Conservation (phyloP, 2,797 vertebrate genomes). For the Oreortyx pictus region DNA sequence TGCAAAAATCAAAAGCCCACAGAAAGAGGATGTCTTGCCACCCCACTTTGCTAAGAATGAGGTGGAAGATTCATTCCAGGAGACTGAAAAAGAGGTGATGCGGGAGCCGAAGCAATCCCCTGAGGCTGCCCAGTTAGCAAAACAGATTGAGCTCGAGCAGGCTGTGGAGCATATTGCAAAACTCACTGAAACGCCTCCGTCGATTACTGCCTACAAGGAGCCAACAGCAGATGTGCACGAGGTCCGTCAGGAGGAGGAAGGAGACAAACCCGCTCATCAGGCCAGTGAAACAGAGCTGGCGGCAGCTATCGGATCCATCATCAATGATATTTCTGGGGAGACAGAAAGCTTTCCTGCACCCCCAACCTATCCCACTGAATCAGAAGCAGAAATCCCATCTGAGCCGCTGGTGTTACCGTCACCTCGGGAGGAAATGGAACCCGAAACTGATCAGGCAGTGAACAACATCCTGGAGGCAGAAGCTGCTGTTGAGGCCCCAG, state of each 20-base stretch:
- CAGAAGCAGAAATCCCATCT: slow-evolving; percentile 70
- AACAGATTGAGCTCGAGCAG: slow-evolving; percentile 94
- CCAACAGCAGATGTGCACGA: slow-evolving; percentile 77
- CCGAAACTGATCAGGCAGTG: slow-evolving; percentile 86
- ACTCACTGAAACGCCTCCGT: slow-evolving; percentile 85
- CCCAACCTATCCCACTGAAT: slow-evolving; percentile 83
- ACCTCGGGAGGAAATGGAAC: slow-evolving; percentile 86
- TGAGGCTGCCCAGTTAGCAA: slow-evolving; percentile 86
- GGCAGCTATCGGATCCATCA: slow-evolving; percentile 97
- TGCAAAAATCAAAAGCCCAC: slow-evolving; percentile 82
- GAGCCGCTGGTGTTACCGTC: slow-evolving; percentile 81
- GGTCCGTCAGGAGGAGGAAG: slow-evolving; percentile 84
- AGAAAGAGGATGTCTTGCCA: slow-evolving; percentile 76
- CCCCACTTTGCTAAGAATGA: slow-evolving; percentile 76
- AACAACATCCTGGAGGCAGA: slow-evolving; percentile 84
- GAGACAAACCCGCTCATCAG: slow-evolving; percentile 91
- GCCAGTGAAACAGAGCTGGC: slow-evolving; percentile 97
- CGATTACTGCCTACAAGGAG: slow-evolving; percentile 86
- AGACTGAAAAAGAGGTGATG: slow-evolving; percentile 77
- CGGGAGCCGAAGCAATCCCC: slow-evolving; percentile 83
- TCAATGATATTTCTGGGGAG: slow-evolving; percentile 90
- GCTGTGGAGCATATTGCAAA: slow-evolving; percentile 97
- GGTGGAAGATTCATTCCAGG: slow-evolving; percentile 69
- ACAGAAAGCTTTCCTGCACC: slow-evolving; percentile 89
- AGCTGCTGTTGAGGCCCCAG: slow-evolving; percentile 14